Conservation (phyloP, 2,888 invertebrate species). For the Miltochrista miniata region DNA sequence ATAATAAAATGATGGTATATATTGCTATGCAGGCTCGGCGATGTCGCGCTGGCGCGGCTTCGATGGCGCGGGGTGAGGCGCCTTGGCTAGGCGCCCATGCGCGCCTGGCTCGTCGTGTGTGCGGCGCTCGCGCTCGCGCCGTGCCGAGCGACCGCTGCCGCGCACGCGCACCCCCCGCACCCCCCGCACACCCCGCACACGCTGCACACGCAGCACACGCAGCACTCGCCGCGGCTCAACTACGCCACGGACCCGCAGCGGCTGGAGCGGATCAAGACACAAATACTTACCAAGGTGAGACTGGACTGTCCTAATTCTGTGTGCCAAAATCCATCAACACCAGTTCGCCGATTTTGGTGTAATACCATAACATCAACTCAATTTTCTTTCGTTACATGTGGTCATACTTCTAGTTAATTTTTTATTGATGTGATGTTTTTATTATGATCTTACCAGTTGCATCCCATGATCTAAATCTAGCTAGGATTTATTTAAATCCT, state of each 20-base stretch:
- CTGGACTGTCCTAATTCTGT: no score
- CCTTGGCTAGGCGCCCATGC: conserved; percentile 77
- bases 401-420: no score
- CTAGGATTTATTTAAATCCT: no score
- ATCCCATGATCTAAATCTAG: no score
- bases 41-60: conserved; percentile 74
- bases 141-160: conserved; percentile 74
- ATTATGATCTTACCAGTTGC: no score
- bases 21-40: conserved; percentile 58
- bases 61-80: conserved; percentile 77
- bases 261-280: conserved; percentile 65
- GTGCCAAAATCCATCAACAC: no score
- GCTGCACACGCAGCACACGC: conserved; percentile 18
- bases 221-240: conserved; percentile 14
- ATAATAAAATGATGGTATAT: not conserved
- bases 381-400: no score
- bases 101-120: conserved; percentile 78
- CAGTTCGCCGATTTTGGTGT: no score
- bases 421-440: no score
- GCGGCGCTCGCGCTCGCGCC: conserved; percentile 79
- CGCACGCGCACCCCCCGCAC: conserved; percentile 52
- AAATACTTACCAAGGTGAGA: conserved; percentile 63
- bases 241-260: conserved; percentile 46
- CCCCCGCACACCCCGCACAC: conserved; percentile 37
- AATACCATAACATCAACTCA: no score